Evolutionary conservation across 2,888 invertebrate species (phyloP).

Genomic region (Sarcophaga subvicina): DNA sequence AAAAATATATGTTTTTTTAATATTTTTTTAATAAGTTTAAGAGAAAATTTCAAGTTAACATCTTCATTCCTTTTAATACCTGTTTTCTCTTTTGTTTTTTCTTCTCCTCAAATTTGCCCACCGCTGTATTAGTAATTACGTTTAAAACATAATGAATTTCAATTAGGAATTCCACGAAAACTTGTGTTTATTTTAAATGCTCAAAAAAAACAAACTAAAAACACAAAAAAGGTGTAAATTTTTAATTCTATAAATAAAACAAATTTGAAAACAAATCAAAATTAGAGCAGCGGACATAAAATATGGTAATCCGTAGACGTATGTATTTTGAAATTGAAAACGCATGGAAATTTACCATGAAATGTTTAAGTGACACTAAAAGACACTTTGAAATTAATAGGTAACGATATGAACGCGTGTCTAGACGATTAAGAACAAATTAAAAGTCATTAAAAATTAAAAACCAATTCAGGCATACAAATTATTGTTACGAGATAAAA

Average conservation of each 20-base stretch:
- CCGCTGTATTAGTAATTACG: background rate
- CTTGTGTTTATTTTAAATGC: background rate
- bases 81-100: too few species aligned
- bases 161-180: background rate
- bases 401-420: background rate
- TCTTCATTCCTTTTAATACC: too few species aligned
- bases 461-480: too few species aligned
- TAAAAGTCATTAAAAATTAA: background rate
- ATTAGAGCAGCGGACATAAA: background rate
- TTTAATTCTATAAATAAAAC: background rate
- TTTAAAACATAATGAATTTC: background rate
- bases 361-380: background rate
- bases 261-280: background rate
- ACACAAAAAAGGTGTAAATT: background rate
- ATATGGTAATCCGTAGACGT: background rate
- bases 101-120: background rate
- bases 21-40: too few species aligned
- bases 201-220: background rate
- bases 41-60: too few species aligned
- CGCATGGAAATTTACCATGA: background rate
- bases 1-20: too few species aligned
- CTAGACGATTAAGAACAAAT: background rate
- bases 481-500: too few species aligned
- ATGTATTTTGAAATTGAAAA: too few species aligned
- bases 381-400: background rate